phyloP scores from a whole-genome alignment of 2,888 invertebrate species.

The Trichogramma evanescens region DNA sequence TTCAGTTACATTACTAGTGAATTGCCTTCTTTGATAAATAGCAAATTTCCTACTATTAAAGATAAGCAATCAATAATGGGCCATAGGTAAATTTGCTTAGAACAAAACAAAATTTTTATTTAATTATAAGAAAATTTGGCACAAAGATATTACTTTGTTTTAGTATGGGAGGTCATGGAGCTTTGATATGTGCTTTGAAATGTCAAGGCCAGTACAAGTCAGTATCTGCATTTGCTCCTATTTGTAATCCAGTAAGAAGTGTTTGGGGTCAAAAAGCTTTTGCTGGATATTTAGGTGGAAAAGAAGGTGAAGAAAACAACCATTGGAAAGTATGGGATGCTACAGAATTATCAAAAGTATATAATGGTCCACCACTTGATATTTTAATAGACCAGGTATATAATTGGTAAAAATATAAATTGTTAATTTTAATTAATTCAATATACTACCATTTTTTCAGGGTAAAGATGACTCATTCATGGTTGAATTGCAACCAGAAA shows the following conservation, averaged over 20 bases:
- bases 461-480: constrained; percentile 79
- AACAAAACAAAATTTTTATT: not conserved
- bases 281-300: constrained; percentile 68
- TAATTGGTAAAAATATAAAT: not conserved
- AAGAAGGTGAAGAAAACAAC: constrained; percentile 48
- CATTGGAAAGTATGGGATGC: constrained; percentile 85
- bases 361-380: constrained; percentile 75
- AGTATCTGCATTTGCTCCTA: constrained; percentile 93
- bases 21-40: constrained; percentile 65
- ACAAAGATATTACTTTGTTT: constrained; percentile 32
- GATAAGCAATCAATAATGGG: constrained; percentile 72
- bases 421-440: not conserved
- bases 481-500: constrained; percentile 69
- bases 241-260: constrained; percentile 77
- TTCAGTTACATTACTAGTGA: constrained; percentile 88
- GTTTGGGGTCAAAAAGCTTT: constrained; percentile 88
- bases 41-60: constrained; percentile 62
- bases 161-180: constrained; percentile 99
- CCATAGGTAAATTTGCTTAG: constrained; percentile 55
- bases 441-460: constrained; percentile 48
- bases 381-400: constrained; percentile 83
- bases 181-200: constrained; percentile 79
- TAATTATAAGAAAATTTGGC: not conserved
- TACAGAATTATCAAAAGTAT: constrained; percentile 70
- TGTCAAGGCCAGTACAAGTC: constrained; percentile 82